Evolutionary conservation across 1,140 invertebrate species (phyloP), one percentile per base, ranked within the genome.

Genomic region (Ceratina australensis): DNA sequence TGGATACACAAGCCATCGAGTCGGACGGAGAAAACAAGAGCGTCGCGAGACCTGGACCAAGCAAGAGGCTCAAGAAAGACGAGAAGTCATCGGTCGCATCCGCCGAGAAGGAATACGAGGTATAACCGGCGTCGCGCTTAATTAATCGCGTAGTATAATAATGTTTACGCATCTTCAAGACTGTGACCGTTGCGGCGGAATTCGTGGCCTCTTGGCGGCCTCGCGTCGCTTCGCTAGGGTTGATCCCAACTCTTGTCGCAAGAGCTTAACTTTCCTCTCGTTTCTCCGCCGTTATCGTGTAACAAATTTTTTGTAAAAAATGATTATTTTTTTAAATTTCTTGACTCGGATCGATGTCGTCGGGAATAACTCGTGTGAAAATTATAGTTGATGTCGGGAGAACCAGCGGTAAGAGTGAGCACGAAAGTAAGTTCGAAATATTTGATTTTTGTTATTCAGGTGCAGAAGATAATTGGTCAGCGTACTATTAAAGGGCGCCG

Each of bases 391-490:
- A n/a, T n/a, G n/a, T n/a, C n/a, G n/a, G n/a, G n/a, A n/a, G n/a
- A n/a, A n/a, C n/a, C n/a, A n/a, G n/a, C n/a, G n/a, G n/a, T n/a
- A n/a, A n/a, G n/a, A n/a, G n/a, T n/a, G n/a, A n/a, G n/a, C n/a
- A n/a, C n/a, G n/a, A n/a, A n/a, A n/a, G n/a, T n/a, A n/a, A n/a
- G n/a, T n/a, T n/a, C 47, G 47, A 8, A n/a, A 24, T 47, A 16
- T 18, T 28, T 52, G 13, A 15, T 28, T 13, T 73, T 60, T 73
- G 10, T 68, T 72, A 85, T 7, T 18, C 65, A 96, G 95, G 95
- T 96, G 0, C 94, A 96, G 82, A 94, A 94, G 82, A 93, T 96
- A n/a, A 85, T 96, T 15, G 94, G 93, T 72, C 93, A 95, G 16
- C 96, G 95, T 84, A 94, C 91, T 15, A 93, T 95, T 18, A 94